Base-by-base conservation (phyloP, 1,140 invertebrate species). In the Holotrichia oblita region DNA sequence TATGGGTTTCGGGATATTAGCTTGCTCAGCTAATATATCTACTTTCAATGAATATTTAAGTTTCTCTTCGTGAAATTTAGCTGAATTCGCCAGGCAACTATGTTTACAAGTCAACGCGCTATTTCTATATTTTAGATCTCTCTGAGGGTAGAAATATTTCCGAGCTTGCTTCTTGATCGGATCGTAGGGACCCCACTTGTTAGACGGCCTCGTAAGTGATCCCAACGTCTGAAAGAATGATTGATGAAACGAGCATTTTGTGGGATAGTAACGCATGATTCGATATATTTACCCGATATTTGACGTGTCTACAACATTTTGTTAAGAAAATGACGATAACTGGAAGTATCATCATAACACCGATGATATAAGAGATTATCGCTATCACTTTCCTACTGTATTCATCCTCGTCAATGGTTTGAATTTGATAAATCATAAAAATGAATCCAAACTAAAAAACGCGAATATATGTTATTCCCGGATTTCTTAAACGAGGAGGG, bases 271-370 rank as follows among this genome's bases (percentile, higher is more conserved):
- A 24, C 1, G 44, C 0, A 76, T 76, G 48, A n/a, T n/a, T 48
- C 9, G 8, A 34, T 17, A 12, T 24, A 83, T 81, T 84, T 76
- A 84, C 83, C 41, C 22, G 40, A 74, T 74, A 40, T 41, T 74
- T 74, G 4, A n/a, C 17, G 14, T 74, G 73, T 20, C 12, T 74
- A 14, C 34, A 74, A 74, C 73, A 74, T 40, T 74, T 74, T 17
- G 22, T 20, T 3, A 74, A 40, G n/a, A 14, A 8, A 40, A 14
- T 40, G 6, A 74, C 8, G 9, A 74, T 24, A 40, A 74, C 40
- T 2, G 73, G 73, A 7, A 74, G 10, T 17, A 34, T 9, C 10
- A 34, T 17, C 12, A 74, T 6, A 0, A 9, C 34, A 14, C 14
- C 14, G 1, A 40, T 1, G 0, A 20, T 40, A 10, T 74, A 74